Conservation (phyloP, 2,113 vertebrate species). For the Mesoclemmys tuberculata region DNA sequence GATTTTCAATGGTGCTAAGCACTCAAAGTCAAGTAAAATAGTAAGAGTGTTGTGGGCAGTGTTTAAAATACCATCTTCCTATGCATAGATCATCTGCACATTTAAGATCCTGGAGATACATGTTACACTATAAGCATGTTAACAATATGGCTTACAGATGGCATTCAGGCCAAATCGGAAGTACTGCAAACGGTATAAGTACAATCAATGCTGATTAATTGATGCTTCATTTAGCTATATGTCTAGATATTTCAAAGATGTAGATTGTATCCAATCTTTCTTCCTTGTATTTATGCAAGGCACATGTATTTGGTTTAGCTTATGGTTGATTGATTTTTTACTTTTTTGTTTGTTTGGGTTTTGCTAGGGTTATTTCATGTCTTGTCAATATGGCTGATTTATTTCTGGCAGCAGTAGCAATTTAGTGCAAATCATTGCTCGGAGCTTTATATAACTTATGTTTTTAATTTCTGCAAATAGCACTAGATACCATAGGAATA, state of each 20-base stretch:
- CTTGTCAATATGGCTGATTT: slow-evolving; percentile 73
- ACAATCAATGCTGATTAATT: slow-evolving; percentile 72
- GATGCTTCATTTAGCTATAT: slow-evolving; percentile 63
- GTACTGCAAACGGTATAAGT: slow-evolving; percentile 38
- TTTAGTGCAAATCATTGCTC: slow-evolving; percentile 73
- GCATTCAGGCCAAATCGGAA: slow-evolving; percentile 50
- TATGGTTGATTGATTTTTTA: slow-evolving; percentile 71
- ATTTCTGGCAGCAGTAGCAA: slow-evolving; percentile 70
- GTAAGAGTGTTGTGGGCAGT: neutral
- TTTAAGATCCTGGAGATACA: neutral
- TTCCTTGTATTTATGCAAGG: slow-evolving; percentile 64
- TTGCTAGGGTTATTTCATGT: slow-evolving; percentile 74
- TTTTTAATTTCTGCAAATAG: slow-evolving; percentile 75
- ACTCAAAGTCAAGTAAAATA: neutral
- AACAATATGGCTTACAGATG: slow-evolving; percentile 37
- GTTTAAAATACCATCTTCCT: neutral
- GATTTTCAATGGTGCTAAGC: neutral
- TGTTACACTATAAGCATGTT: neutral
- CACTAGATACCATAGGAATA: slow-evolving; percentile 63
- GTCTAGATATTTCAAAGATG: slow-evolving; percentile 69
- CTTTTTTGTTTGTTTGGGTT: slow-evolving; percentile 70
- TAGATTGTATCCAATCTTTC: slow-evolving; percentile 64
- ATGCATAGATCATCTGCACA: accelerated
- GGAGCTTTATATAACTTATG: slow-evolving; percentile 75
- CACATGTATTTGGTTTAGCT: slow-evolving; percentile 70